phyloP scores from a whole-genome alignment of 2,888 invertebrate genomes.

The Ptychoptera albimana region DNA sequence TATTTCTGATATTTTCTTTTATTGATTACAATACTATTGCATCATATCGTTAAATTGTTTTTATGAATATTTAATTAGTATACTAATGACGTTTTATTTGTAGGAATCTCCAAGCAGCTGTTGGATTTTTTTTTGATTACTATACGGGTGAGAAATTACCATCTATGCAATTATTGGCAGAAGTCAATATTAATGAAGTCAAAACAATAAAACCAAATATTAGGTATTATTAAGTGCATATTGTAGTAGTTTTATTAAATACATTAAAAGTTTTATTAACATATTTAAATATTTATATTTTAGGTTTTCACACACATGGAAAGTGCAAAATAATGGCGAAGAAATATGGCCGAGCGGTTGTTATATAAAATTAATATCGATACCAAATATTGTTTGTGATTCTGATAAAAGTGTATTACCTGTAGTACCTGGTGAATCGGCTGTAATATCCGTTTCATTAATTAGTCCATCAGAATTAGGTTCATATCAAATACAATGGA shows the following conservation, averaged over 20 bases:
- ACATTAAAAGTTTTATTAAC: neutral
- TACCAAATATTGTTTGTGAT: constrained; percentile 12
- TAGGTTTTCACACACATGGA: constrained; percentile 78
- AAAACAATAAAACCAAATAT: constrained; percentile 55
- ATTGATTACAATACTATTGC: neutral
- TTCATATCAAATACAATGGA: constrained; percentile 74
- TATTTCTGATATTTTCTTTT: neutral
- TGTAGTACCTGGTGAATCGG: constrained; percentile 58
- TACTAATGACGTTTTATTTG: constrained; percentile 16
- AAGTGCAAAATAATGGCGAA: constrained; percentile 70
- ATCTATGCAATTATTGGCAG: constrained; percentile 56
- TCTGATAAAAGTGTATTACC: constrained; percentile 31
- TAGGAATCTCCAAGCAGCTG: constrained; percentile 94
- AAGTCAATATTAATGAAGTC: constrained; percentile 62
- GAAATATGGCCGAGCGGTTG: constrained; percentile 80
- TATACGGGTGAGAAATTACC: constrained; percentile 56
- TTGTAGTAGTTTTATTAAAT: constrained; percentile 2
- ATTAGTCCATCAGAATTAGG: constrained; percentile 60
- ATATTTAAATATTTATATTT: neutral
- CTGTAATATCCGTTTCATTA: constrained; percentile 52
- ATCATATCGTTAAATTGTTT: neutral
- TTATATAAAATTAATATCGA: constrained; percentile 52
- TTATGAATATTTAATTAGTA: constrained; percentile 6
- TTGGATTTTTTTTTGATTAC: constrained; percentile 89
- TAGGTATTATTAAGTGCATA: constrained; percentile 23